Evolutionary conservation across 2,888 invertebrate species (phyloP).

Genomic region (Athalia cordata): DNA sequence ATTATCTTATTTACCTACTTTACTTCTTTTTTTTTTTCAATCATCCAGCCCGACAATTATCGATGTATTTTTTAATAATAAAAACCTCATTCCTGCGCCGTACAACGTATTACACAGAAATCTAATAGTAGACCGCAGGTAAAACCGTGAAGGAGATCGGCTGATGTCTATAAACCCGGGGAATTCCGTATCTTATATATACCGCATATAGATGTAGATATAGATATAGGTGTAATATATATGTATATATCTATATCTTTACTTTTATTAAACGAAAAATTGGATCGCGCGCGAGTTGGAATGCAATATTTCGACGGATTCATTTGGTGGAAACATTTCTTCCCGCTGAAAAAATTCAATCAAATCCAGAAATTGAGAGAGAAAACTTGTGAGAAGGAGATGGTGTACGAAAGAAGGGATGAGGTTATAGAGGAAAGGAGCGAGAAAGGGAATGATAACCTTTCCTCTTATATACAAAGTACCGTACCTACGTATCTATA

Average conservation of each 20-base stretch:
- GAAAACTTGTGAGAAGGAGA: slow-evolving; percentile 25
- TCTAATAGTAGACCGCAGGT: too few species aligned
- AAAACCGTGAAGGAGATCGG: too few species aligned
- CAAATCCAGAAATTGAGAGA: slow-evolving; percentile 65
- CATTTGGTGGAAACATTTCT: slow-evolving; percentile 73
- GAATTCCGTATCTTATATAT: too few species aligned
- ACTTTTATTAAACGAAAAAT: slow-evolving; percentile 72
- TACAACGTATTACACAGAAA: too few species aligned
- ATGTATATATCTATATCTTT: slow-evolving; percentile 19
- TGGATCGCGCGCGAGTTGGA: slow-evolving; percentile 70
- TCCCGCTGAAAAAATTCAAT: slow-evolving; percentile 72
- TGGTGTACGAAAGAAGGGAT: neutral
- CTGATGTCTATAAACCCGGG: too few species aligned
- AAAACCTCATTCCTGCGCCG: too few species aligned
- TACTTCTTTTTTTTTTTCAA: too few species aligned
- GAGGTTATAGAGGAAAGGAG: slow-evolving; percentile 15
- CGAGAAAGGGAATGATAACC: slow-evolving; percentile 7
- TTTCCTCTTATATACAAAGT: slow-evolving; percentile 46
- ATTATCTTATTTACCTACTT: too few species aligned
- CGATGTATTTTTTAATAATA: too few species aligned
- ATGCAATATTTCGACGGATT: slow-evolving; percentile 74
- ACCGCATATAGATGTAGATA: too few species aligned
- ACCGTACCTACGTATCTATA: neutral
- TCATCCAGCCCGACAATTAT: too few species aligned
- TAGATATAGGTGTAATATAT: neutral